A percentile compares a stretch with the other conserved stretches of the same genome.
phyloP scores from a whole-genome alignment of 1,140 invertebrate genomes.

The Hirudo medicinalis region DNA sequence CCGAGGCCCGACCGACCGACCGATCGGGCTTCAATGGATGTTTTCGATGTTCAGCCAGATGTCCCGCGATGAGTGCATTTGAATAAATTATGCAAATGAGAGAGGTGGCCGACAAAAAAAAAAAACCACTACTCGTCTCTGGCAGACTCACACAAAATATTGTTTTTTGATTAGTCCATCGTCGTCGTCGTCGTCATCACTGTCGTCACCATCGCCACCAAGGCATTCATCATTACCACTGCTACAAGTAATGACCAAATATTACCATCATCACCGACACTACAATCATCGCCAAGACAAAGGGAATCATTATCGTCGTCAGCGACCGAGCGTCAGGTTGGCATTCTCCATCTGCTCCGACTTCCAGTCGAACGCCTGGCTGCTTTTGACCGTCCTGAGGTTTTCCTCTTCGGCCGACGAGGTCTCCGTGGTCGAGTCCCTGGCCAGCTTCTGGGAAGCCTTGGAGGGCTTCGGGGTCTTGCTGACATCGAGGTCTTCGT shows the following conservation, averaged over 20 bases:
- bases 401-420: neutral
- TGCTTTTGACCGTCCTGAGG: neutral
- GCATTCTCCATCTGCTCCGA: neutral
- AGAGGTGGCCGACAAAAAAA: no score
- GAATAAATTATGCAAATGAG: no score
- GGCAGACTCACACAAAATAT: no score
- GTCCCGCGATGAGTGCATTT: no score
- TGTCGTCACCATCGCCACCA: no score
- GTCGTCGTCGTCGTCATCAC: neutral
- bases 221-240: conserved; percentile 1
- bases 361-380: neutral
- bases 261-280: neutral
- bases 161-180: neutral
- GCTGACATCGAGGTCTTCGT: no score
- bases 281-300: neutral
- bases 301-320: neutral
- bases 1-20: no score
- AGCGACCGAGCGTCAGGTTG: neutral
- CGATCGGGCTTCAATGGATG: no score
- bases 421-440: neutral
- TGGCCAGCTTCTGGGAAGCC: no score
- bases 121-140: no score
- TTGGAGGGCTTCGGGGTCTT: no score
- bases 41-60: no score
- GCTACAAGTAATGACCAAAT: neutral